Percentiles rank a stretch among this genome's conserved stretches.
phyloP scores from a whole-genome alignment of 1,140 invertebrate genomes.

The Euwallacea similis region DNA sequence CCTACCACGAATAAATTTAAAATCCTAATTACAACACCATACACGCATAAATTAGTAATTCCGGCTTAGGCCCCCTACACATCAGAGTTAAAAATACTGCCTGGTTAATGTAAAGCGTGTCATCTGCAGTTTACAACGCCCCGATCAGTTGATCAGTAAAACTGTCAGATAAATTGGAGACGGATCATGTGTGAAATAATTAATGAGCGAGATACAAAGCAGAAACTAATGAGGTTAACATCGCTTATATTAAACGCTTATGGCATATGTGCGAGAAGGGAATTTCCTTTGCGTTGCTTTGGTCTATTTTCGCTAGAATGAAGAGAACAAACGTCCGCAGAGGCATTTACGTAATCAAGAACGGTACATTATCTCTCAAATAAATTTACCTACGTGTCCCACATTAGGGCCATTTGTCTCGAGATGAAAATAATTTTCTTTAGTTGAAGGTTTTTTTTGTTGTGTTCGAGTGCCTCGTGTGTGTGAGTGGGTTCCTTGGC shows the following conservation, averaged over 20 bases:
- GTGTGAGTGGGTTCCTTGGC: too few species aligned
- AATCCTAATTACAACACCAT: neutral
- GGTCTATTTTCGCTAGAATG: too few species aligned
- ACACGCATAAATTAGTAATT: slow-evolving; percentile 15
- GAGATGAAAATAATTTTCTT: too few species aligned
- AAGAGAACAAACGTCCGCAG: too few species aligned
- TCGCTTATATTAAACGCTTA: slow-evolving; percentile 13
- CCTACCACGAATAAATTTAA: neutral
- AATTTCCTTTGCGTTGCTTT: too few species aligned
- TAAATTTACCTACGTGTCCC: too few species aligned
- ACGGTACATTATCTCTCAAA: too few species aligned
- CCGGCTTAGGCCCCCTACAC: neutral
- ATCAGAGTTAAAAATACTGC: slow-evolving; percentile 16
- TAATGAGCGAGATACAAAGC: slow-evolving; percentile 24
- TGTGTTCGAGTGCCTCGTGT: too few species aligned
- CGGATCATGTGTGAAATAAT: slow-evolving; percentile 25
- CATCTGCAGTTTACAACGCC: slow-evolving; percentile 27
- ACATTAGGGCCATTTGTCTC: too few species aligned
- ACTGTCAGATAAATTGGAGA: slow-evolving; percentile 28
- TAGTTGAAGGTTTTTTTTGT: too few species aligned
- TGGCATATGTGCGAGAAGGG: neutral
- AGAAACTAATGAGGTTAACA: slow-evolving; percentile 20
- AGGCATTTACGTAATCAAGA: too few species aligned
- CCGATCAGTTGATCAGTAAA: slow-evolving; percentile 29
- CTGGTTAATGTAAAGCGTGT: slow-evolving; percentile 25